Conservation (phyloP, 2,113 vertebrate species). For the Capreolus pygargus region DNA sequence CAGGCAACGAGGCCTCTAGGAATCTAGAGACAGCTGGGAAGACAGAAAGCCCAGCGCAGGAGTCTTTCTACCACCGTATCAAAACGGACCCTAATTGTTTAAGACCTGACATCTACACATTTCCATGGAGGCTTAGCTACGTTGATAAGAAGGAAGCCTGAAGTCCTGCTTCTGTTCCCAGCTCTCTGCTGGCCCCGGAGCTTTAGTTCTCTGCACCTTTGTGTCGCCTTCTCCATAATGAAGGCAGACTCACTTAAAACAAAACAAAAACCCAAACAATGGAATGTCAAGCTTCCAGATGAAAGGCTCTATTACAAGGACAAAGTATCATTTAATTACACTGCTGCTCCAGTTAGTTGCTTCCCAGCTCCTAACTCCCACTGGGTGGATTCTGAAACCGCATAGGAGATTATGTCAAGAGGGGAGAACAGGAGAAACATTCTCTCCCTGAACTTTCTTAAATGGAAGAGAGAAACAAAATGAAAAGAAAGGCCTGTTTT, state of each 20-base stretch:
- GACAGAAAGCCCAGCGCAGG: background rate
- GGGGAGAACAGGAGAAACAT: slow-evolving; percentile 69
- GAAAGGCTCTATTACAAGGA: slow-evolving; percentile 57
- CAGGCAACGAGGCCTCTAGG: background rate
- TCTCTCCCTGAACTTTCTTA: slow-evolving; percentile 67
- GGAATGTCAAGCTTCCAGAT: slow-evolving; percentile 55
- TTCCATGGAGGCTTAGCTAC: background rate
- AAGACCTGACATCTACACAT: background rate
- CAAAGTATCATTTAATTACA: slow-evolving; percentile 62
- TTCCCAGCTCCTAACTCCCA: slow-evolving; percentile 65
- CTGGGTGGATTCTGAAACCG: slow-evolving; percentile 58
- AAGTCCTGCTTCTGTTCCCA: background rate
- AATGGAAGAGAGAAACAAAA: slow-evolving; percentile 20
- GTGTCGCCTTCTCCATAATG: background rate
- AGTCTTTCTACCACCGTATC: background rate
- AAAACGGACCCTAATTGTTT: background rate
- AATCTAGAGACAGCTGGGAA: background rate
- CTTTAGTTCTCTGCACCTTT: background rate
- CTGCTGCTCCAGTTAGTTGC: slow-evolving; percentile 50
- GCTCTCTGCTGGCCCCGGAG: background rate
- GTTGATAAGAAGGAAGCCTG: background rate
- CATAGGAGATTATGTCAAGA: slow-evolving; percentile 67
- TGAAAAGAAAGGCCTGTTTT: slow-evolving; percentile 70
- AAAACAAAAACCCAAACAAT: background rate
- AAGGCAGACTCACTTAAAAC: background rate